These are phyloP conservation scores for Dynastes tityus DNA, from an alignment of 2,888 invertebrate species.

Conservation along the genomic window DNA sequence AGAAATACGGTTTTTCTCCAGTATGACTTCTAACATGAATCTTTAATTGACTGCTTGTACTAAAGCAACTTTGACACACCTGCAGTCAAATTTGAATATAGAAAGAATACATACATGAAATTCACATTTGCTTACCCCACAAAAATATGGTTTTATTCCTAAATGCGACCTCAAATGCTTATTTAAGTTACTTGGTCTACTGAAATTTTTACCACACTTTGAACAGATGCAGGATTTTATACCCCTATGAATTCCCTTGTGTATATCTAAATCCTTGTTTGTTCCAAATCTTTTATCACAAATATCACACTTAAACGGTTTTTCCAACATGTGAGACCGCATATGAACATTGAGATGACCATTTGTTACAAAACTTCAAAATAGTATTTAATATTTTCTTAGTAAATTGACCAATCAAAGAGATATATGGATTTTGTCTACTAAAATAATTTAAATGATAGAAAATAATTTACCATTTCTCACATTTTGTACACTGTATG, in stretches of 20 bases:
- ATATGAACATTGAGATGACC: slow-evolving; percentile 32
- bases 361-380: slow-evolving; percentile 20
- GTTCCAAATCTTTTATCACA: slow-evolving; percentile 12
- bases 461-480: slow-evolving; percentile 30
- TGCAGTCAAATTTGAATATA: not conserved
- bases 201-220: slow-evolving; percentile 28
- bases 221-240: slow-evolving; percentile 7
- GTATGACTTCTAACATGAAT: slow-evolving; percentile 12
- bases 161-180: slow-evolving; percentile 15
- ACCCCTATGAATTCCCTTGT: slow-evolving; percentile 7
- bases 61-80: slow-evolving; percentile 25
- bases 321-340: slow-evolving; percentile 6
- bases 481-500: slow-evolving; percentile 23
- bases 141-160: slow-evolving; percentile 28
- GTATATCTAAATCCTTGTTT: slow-evolving; percentile 22
- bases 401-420: no score
- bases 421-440: not conserved
- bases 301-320: slow-evolving; percentile 25
- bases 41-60: slow-evolving; percentile 32
- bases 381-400: not conserved
- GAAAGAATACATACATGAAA: not conserved
- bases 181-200: slow-evolving; percentile 25
- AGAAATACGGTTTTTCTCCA: slow-evolving; percentile 14
- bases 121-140: not conserved
- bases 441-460: not conserved